These are phyloP conservation scores for Neolamprologus caudopunctatus DNA, from an alignment of 2,113 vertebrate species.

Conservation along the genomic window DNA sequence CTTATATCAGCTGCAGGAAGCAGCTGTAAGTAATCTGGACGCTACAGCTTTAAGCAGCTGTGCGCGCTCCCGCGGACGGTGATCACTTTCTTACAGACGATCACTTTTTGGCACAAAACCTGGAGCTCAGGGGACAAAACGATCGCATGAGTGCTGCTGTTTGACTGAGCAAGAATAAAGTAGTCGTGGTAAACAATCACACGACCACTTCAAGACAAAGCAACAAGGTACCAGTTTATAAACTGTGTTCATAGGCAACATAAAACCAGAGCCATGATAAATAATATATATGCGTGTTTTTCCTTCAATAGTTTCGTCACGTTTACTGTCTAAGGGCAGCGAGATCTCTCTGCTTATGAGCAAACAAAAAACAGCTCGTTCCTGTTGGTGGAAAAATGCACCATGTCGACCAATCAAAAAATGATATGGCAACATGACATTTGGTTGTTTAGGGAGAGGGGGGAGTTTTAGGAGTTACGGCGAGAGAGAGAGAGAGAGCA, in stretches of 20 bases:
- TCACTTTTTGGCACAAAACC: rapidly evolving
- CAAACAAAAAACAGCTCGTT: too few relatives aligned
- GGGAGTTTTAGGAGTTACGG: rapidly evolving
- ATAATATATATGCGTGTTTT: rapidly evolving
- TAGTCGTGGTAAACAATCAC: neutral
- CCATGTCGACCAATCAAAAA: too few relatives aligned
- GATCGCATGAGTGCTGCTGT: neutral
- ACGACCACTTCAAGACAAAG: neutral
- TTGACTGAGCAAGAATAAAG: neutral
- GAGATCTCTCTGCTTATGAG: too few relatives aligned
- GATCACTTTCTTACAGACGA: rapidly evolving
- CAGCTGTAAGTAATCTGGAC: rapidly evolving
- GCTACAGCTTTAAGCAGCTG: neutral
- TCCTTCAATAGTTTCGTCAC: too few relatives aligned
- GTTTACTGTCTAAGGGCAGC: too few relatives aligned
- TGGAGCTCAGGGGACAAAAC: neutral
- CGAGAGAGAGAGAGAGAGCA: too few relatives aligned
- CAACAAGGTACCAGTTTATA: neutral
- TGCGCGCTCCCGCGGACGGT: rapidly evolving
- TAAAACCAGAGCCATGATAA: neutral
- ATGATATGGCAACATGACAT: too few relatives aligned
- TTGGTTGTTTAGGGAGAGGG: too few relatives aligned
- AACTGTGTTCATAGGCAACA: rapidly evolving
- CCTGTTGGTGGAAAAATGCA: too few relatives aligned
- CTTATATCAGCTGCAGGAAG: rapidly evolving